A percentile compares a stretch with the other conserved stretches of the same genome.
Conservation (phyloP, 2,113 vertebrate species). For the Electrona antarctica region DNA sequence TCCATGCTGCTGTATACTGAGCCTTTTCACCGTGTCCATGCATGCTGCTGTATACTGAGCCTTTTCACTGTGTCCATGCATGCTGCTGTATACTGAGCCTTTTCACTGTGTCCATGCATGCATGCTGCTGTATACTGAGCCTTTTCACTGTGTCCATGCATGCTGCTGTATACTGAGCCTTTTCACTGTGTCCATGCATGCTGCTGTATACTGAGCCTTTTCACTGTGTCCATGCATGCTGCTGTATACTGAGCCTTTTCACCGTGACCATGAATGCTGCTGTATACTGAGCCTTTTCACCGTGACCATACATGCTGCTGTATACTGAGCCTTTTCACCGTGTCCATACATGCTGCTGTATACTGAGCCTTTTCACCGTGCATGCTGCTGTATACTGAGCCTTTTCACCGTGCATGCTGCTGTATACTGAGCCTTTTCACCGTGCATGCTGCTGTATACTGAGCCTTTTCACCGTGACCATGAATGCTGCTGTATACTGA, state of each 20-base stretch:
- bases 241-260: slow-evolving; percentile 4
- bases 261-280: too few relatives aligned
- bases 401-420: slow-evolving; percentile 2
- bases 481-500: too few relatives aligned
- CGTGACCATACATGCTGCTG: too few relatives aligned
- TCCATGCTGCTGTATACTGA: too few relatives aligned
- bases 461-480: slow-evolving; percentile 7
- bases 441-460: too few relatives aligned
- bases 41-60: too few relatives aligned
- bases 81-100: too few relatives aligned
- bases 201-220: not conserved
- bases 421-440: slow-evolving; percentile 1
- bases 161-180: too few relatives aligned
- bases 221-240: not conserved
- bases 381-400: too few relatives aligned
- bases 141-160: slow-evolving; percentile 10
- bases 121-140: too few relatives aligned
- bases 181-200: slow-evolving; percentile 10
- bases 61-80: slow-evolving; percentile 10
- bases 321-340: slow-evolving; percentile 7
- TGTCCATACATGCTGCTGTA: too few relatives aligned
- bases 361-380: slow-evolving; percentile 1
- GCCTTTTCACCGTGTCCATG: slow-evolving; percentile 6
- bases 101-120: slow-evolving; percentile 14
- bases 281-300: slow-evolving; percentile 7